Conservation (phyloP, 2,888 invertebrate species). For the Microctonus hyperodae region DNA sequence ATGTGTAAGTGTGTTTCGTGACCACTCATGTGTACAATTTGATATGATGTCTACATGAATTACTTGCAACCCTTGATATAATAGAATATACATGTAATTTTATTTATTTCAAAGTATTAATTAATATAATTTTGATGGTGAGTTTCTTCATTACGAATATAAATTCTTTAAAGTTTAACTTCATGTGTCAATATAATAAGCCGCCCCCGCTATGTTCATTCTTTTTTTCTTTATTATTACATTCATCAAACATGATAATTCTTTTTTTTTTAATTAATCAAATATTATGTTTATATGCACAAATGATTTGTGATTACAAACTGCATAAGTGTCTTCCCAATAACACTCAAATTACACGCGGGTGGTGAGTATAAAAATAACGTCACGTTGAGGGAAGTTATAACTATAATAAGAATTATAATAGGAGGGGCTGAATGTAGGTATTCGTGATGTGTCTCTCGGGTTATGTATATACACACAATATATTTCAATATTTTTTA, state of each 20-base stretch:
- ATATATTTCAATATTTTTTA: not conserved
- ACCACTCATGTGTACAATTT: not conserved
- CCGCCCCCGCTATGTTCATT: conserved; percentile 14
- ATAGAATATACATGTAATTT: too few species aligned
- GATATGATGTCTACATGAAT: not conserved
- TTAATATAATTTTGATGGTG: not conserved
- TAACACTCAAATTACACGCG: conserved; percentile 16
- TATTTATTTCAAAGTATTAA: not conserved
- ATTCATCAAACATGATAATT: too few species aligned
- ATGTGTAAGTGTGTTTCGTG: not conserved
- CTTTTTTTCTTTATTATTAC: conserved; percentile 11
- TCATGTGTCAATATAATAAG: conserved; percentile 23
- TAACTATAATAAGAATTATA: conserved; percentile 9
- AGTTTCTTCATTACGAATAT: not conserved
- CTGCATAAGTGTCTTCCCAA: conserved; percentile 6
- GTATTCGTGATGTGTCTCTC: not conserved
- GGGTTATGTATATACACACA: not conserved
- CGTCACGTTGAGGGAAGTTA: not conserved
- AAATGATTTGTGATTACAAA: not conserved
- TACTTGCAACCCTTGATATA: not conserved
- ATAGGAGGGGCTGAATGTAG: conserved; percentile 5
- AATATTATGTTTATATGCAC: not conserved
- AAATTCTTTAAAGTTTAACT: not conserved
- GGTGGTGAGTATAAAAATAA: conserved; percentile 27
- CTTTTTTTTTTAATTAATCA: not conserved